phyloP scores from a whole-genome alignment of 2,888 invertebrate species.

The Heliconius ismenius region DNA sequence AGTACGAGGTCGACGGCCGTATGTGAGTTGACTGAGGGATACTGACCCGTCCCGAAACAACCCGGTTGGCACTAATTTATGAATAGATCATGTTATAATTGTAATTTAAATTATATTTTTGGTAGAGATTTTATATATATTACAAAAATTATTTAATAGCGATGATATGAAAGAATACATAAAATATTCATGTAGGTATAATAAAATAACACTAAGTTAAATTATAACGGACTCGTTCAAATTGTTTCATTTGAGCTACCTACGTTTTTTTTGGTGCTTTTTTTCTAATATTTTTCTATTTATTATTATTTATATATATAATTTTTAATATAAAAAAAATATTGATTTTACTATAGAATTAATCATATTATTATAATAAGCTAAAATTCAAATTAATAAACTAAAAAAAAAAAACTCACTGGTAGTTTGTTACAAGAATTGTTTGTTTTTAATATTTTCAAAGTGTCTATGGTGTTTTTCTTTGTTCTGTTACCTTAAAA shows the following conservation, averaged over 20 bases:
- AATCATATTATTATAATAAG: too few species aligned
- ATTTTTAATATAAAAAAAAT: too few species aligned
- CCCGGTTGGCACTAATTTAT: slow-evolving; percentile 28
- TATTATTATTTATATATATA: too few species aligned
- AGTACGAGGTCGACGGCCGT: slow-evolving; percentile 67
- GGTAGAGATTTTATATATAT: too few species aligned
- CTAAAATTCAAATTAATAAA: too few species aligned
- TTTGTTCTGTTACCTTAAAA: neutral
- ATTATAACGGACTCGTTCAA: too few species aligned
- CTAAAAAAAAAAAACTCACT: neutral
- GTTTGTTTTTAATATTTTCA: neutral
- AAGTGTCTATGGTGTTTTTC: neutral
- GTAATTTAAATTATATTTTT: neutral
- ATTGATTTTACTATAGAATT: too few species aligned
- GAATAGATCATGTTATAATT: neutral
- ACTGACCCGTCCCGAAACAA: slow-evolving; percentile 58
- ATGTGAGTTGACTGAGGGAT: slow-evolving; percentile 67
- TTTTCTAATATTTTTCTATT: too few species aligned
- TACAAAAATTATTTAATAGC: neutral
- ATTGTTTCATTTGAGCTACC: too few species aligned
- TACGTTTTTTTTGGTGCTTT: too few species aligned
- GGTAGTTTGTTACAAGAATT: neutral
- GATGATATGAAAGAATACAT: neutral
- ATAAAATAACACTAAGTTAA: neutral
- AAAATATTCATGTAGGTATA: neutral